A percentile compares a stretch with the other conserved stretches of the same genome.
These are phyloP conservation scores for Rhodinocichla rosea DNA, from an alignment of 2,113 vertebrate species.

Conservation along the genomic window DNA sequence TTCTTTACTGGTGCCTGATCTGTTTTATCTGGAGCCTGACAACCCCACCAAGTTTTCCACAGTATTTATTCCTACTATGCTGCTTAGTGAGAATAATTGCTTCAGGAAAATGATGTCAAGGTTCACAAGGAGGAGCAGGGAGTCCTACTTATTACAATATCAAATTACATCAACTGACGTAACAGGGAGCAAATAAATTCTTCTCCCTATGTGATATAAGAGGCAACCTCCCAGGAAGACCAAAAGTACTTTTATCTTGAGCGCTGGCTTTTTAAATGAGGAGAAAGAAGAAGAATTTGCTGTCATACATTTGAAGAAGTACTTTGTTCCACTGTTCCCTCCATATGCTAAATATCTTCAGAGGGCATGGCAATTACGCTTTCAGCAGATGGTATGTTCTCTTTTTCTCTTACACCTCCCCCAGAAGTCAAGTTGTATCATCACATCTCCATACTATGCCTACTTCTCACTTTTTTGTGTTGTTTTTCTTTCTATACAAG, in stretches of 20 bases:
- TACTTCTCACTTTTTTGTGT: background rate
- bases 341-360: background rate
- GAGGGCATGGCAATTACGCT: background rate
- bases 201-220: background rate
- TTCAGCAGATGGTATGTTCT: background rate
- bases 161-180: background rate
- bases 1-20: background rate
- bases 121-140: background rate
- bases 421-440: background rate
- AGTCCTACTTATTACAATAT: background rate
- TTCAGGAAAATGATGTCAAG: background rate
- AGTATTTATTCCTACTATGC: background rate
- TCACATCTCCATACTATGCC: background rate
- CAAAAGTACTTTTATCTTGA: background rate
- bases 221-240: background rate
- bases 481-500: background rate
- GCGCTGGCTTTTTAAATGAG: background rate
- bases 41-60: background rate
- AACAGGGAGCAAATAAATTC: background rate
- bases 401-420: background rate
- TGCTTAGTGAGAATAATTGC: background rate
- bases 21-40: background rate
- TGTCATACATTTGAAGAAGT: background rate
- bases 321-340: background rate
- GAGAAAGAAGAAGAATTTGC: background rate